Base-by-base conservation (phyloP, 2,797 vertebrate genomes). In the Tenualosa ilisha region DNA sequence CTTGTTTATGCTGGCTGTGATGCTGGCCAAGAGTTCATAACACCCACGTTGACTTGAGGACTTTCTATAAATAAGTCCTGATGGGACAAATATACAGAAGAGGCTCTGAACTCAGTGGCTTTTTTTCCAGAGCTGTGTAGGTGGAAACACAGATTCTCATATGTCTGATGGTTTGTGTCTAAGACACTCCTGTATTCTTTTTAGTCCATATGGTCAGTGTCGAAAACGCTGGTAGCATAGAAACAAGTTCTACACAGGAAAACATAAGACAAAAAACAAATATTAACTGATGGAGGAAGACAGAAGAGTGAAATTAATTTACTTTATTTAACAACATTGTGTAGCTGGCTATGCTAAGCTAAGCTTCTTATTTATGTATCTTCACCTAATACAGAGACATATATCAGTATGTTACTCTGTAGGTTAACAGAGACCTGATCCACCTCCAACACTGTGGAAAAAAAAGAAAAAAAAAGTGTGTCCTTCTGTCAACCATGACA, bases 1-100 rank as follows among this genome's bases (percentile, higher is more conserved):
- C n/a, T 37, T 75, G 13, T 37, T 17, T 43, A 43, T 5, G 17
- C 40, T 75, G 1, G 15, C 11, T 12, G 17, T 40, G 37, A 26
- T 43, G 15, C 31, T 40, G 68, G 68, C 37, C 68, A 75, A 43
- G 37, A 43, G 68, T 75, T 75, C 68, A 75, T 22, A 75, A 20
- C 68, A 75, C 68, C 68, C 68, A 75, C 68, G 15, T 43, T 75
- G 68, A 75, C 40, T 43, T 37, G 68, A 75, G 68, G 68, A 75
- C 37, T 75, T 75, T n/a, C 56, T 75, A 75, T 75, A 75, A 75
- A 75, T 75, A 75, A 40, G 68, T 75, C 37, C 43, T 17, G 9
- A 75, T 43, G 68, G 37, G 15, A 75, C 68, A 75, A 22, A 75
- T 43, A 43, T 17, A 75, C 37, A 75, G 37, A 22, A 20, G 37